These are phyloP conservation scores for Peromyscus nudipes DNA, from an alignment of 2,797 vertebrate species.

Conservation along the genomic window DNA sequence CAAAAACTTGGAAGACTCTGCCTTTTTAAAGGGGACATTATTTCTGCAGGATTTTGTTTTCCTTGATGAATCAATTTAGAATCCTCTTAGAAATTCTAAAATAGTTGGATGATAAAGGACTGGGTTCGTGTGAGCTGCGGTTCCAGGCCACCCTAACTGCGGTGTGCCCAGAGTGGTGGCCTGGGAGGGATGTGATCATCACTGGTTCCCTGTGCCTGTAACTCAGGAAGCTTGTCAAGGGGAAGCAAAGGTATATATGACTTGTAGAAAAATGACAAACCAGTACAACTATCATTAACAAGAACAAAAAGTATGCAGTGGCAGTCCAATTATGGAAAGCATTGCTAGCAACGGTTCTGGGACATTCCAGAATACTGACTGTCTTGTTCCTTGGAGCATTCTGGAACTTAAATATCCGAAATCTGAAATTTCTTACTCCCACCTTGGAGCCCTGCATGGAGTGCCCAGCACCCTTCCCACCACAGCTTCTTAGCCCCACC, in stretches of 20 bases:
- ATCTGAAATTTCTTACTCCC: neutral
- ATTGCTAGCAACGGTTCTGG: neutral
- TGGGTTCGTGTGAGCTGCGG: too few species aligned
- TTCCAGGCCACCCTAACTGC: neutral
- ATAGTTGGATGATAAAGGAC: too few species aligned
- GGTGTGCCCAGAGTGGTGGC: rapidly evolving
- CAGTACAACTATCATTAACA: neutral
- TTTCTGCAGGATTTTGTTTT: neutral
- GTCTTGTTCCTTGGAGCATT: neutral
- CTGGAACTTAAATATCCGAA: neutral
- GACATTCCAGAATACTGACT: neutral
- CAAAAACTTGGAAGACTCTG: neutral
- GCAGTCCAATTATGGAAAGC: neutral
- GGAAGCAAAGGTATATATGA: neutral
- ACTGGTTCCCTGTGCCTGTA: rapidly evolving
- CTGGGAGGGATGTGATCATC: neutral
- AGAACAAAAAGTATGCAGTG: neutral
- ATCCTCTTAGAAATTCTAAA: neutral
- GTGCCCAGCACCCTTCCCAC: neutral
- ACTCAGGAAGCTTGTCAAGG: neutral
- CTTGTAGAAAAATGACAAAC: neutral
- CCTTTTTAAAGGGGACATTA: neutral
- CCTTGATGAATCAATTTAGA: neutral
- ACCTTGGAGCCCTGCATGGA: neutral
- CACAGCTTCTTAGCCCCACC: too few species aligned